Base-by-base conservation (phyloP, 2,888 invertebrate genomes). In the Allygus modestus region DNA sequence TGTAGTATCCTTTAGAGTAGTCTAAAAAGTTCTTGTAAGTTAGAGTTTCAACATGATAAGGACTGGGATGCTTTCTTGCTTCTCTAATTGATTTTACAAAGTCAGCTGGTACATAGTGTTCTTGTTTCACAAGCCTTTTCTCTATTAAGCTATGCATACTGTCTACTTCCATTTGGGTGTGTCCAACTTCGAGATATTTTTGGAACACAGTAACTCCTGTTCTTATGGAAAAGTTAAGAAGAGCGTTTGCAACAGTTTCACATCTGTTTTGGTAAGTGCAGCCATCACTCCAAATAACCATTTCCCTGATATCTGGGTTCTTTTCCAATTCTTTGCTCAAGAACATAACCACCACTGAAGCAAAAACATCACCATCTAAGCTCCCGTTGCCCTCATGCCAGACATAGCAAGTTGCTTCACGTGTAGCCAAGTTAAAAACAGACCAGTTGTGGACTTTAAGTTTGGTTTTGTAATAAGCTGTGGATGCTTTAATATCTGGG, bases 391-490 rank as follows among this genome's bases (percentile, higher is more conserved):
- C 58, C 58, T 83, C 83, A 58, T 83, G 73, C 75, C 83, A 77
- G 2, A 79, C n/a, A 26, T 81, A 81, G 41, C 81, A 81, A 37
- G 81, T 81, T 33, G 7, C 81, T 7, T 61, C 81, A 41, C 33
- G 65, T 28, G 31, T 65, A 4, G 33, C 81, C 37, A 81, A 43
- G 23, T 81, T 81, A 26, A 26, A 79, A 79, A 54, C 31, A 54
- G 28, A 23, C 26, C 31, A 79, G 79, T 79, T 81, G 28, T 83
- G 75, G 4, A 83, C 83, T 54, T 83, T 75, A 17, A 83, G 41
- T 33, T 83, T 83, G n/a, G 83, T 83, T 54, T 83, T 83, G 37
- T 83, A 83, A 33, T 83, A 83, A 12, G 83, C 26, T 17, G 37
- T 4, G 20, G 75, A 83, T 28, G 83, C 83, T 83, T 37, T 83